Evolutionary conservation across 2,888 invertebrate species (phyloP), one percentile per base, ranked within the genome.

Genomic region (Macaria notata): DNA sequence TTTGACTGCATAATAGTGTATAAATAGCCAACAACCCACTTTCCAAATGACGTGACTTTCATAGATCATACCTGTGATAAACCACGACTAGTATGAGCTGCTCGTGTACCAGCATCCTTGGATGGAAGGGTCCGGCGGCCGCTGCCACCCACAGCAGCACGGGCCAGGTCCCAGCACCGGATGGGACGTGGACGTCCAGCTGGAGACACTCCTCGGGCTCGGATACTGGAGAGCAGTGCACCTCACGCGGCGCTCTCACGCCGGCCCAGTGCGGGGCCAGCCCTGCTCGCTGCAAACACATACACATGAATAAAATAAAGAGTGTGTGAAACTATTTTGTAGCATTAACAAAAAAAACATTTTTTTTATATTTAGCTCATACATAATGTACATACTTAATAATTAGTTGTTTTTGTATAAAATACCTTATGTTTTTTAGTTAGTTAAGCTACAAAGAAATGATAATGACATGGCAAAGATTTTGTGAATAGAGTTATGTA

Each of bases 151-250:
- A 91, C 9, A 81, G 86, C 30, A 90, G 67, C 7, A 89, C 86
- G 0, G 90, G 84, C 78, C 81, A 79, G 4, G 65, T 70, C 2
- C 61, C 56, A 3, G 62, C 79, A 51, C 70, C 68, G 3, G 79
- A 68, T 54, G 95, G 94, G 4, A 92, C 88, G 73, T 94, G 93
- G 3, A 95, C 93, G 65, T 95, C 95, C 52, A 95, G 78, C 63
- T 93, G 93, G 0, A 95, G 84, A 67, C 95, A 95, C 63, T 94
- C 94, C 62, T 94, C 94, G 49, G 45, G 76, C 65, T 50, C 0
- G 19, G 84, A 83, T 5, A 70, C 64, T 4, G 68, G 3, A 0
- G 80, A 70, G 61, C 88, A 88, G 5, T 72, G 71, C 1, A 73
- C 56, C 9, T 72, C 73, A 9, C 62, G 71, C 0, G 84, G 67